Percentiles rank a stretch among this genome's conserved stretches.
Evolutionary conservation across 2,888 invertebrate species (phyloP).

Genomic region (Clanis bilineata): DNA sequence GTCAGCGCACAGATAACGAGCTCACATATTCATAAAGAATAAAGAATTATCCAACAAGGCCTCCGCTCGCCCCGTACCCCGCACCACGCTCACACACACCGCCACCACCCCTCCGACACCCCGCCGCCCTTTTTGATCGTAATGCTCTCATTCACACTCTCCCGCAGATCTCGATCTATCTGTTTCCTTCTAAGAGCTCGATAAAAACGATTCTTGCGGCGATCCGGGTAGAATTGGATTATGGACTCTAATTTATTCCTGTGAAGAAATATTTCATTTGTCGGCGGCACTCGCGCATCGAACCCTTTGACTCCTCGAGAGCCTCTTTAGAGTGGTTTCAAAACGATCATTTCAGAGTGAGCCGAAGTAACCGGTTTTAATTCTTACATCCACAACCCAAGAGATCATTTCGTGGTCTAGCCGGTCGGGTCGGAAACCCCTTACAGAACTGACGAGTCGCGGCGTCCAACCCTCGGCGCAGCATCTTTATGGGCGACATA

Average conservation of each 20-base stretch:
- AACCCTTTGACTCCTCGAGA: slow-evolving; percentile 72
- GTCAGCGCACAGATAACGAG: slow-evolving; percentile 75
- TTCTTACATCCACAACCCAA: slow-evolving; percentile 75
- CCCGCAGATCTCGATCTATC: slow-evolving; percentile 76
- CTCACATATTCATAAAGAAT: slow-evolving; percentile 83
- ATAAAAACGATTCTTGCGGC: slow-evolving; percentile 62
- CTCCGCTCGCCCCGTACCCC: slow-evolving; percentile 55
- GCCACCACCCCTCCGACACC: slow-evolving; percentile 57
- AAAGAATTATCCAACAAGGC: slow-evolving; percentile 78
- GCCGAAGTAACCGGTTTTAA: slow-evolving; percentile 75
- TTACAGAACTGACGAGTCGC: slow-evolving; percentile 71
- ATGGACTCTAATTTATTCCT: slow-evolving; percentile 80
- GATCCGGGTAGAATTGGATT: slow-evolving; percentile 64
- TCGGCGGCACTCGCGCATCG: slow-evolving; percentile 63
- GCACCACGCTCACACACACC: slow-evolving; percentile 54
- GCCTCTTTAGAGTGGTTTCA: slow-evolving; percentile 59
- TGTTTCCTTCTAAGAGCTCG: slow-evolving; percentile 70
- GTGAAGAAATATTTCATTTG: slow-evolving; percentile 80
- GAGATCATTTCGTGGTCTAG: slow-evolving; percentile 65
- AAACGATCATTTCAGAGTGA: slow-evolving; percentile 72
- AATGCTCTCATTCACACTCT: slow-evolving; percentile 81
- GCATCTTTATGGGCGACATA: slow-evolving; percentile 82
- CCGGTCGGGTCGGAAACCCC: slow-evolving; percentile 62
- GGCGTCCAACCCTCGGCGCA: slow-evolving; percentile 75
- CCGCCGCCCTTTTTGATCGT: slow-evolving; percentile 58